Base-by-base conservation (phyloP, 2,113 vertebrate genomes). In the Nematolebias whitei region DNA sequence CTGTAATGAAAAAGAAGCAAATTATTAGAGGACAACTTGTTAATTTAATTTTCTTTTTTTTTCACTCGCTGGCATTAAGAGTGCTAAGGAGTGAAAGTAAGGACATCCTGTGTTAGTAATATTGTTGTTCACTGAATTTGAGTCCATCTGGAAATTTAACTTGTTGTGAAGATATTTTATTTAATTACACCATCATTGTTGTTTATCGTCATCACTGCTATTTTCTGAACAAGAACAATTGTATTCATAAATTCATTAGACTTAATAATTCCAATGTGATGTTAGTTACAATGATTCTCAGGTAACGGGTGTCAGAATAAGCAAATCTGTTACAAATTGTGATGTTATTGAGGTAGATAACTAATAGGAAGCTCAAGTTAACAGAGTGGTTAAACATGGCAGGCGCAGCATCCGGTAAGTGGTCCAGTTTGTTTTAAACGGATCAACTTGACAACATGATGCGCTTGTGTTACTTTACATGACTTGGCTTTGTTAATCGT, bases 381-480 rank as follows among this genome's bases (percentile, higher is more conserved):
- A 71, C 49, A 56, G 48, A 64, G 53, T 39, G 1, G 54, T 9
- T 58, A 2, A 22, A 22, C 48, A 19, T 18, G 54, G 43, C 62
- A 66, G 55, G 38, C 61, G 53, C 52, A 49, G 23, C 49, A 38
- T 19, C 56, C 23, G 60, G 43, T 72, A 39, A 69, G 41, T n/a
- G 22, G 41, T 23, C 12, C 40, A 44, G 44, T 73, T 70, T 32
- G 29, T 50, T 72, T 54, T 44, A 47, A 63, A 52, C 50, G 54
- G 51, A 19, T 58, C 50, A 18, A 5, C 23, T 26, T 13, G 26
- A 79, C 71, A 32, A 55, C 7, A 3, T 2, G 14, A 53, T 44
- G 60, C 19, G 20, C 15, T 60, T 32, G 22, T 58, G 29, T 61
- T 72, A 35, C 10, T 50, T 32, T 52, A 43, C 24, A 40, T 9